Conservation (phyloP, 2,113 vertebrate species). For the Notarius lentiginosus region DNA sequence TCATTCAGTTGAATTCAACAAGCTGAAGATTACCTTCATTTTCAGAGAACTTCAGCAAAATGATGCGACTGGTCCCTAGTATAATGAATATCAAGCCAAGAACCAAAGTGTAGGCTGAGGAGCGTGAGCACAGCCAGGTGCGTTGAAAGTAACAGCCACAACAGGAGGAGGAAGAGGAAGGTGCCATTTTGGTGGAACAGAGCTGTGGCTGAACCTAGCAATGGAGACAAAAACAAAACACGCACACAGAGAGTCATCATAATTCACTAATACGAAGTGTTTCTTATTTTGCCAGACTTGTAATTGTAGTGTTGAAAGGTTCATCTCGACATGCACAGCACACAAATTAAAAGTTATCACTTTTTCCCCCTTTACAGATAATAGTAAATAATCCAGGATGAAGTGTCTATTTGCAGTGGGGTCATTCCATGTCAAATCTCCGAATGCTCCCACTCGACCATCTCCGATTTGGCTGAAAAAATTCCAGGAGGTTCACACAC, state of each 20-base stretch:
- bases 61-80: constrained; percentile 87
- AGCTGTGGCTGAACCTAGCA: neutral
- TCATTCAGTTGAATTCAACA: neutral
- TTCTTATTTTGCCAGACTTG: neutral
- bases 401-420: neutral
- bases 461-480: no score
- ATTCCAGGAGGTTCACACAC: no score
- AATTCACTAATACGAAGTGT: neutral
- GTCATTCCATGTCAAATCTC: no score
- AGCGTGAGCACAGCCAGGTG: constrained; percentile 69
- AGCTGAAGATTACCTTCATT: constrained; percentile 78
- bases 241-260: neutral
- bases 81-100: constrained; percentile 81
- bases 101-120: constrained; percentile 77
- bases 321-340: neutral
- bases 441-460: no score
- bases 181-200: constrained; percentile 38
- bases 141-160: constrained; percentile 52
- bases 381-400: neutral
- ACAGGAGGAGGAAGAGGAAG: neutral
- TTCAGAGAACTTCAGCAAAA: constrained; percentile 90
- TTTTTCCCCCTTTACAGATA: neutral
- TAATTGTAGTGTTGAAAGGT: neutral
- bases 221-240: neutral
- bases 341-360: neutral